A percentile compares a stretch with the other conserved stretches of the same genome.
Evolutionary conservation across 2,113 vertebrate species (phyloP).

Genomic region (Tachysurus fulvidraco): DNA sequence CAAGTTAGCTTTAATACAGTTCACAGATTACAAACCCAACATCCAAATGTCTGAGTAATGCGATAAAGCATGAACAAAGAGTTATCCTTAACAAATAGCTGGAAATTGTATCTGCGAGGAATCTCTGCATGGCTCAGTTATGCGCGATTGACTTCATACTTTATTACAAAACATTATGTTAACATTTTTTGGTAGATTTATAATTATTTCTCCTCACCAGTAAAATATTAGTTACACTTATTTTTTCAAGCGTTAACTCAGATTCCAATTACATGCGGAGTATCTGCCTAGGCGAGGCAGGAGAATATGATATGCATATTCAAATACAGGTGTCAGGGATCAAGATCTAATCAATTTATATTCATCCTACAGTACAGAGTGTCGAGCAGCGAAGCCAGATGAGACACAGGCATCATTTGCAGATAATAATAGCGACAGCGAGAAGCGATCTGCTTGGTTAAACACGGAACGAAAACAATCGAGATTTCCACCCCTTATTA

Average conservation of each 20-base stretch:
- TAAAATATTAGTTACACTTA: neutral
- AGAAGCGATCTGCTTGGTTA: constrained; percentile 46
- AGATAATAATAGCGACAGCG: constrained; percentile 36
- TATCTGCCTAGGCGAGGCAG: neutral
- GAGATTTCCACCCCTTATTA: constrained; percentile 46
- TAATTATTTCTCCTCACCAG: neutral
- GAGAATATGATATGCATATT: constrained; percentile 33
- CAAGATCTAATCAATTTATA: constrained; percentile 39
- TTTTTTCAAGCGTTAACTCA: neutral
- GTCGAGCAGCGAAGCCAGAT: constrained; percentile 29
- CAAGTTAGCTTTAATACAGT: neutral
- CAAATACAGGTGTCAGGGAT: constrained; percentile 45
- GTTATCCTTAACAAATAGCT: neutral
- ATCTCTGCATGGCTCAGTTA: neutral
- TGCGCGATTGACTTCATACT: neutral
- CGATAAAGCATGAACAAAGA: neutral
- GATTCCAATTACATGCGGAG: neutral
- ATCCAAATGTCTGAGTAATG: neutral
- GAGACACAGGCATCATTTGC: constrained; percentile 34
- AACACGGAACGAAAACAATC: constrained; percentile 36
- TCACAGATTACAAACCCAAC: neutral
- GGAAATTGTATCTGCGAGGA: neutral
- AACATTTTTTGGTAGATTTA: neutral
- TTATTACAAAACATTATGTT: neutral
- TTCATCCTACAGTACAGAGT: constrained; percentile 40